A percentile compares a stretch with the other conserved stretches of the same genome.
Evolutionary conservation across 2,888 invertebrate species (phyloP).

Genomic region (Oxyteleia sp.): DNA sequence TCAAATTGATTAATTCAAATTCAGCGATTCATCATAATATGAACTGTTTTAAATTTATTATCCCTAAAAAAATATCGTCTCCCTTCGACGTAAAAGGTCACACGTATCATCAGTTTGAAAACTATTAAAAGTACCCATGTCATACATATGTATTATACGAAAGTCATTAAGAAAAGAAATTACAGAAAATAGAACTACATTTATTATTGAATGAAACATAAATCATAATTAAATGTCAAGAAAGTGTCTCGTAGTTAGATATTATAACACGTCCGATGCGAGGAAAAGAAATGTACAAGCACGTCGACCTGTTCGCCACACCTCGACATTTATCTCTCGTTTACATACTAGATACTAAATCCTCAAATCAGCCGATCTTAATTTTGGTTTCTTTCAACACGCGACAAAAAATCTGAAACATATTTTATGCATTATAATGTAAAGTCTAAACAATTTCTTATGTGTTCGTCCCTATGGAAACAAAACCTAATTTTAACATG

Average conservation of each 20-base stretch:
- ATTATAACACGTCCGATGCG: conserved; percentile 66
- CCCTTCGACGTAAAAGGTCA: conserved; percentile 34
- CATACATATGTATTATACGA: conserved; percentile 48
- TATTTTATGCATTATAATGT: neutral
- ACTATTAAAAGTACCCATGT: conserved; percentile 44
- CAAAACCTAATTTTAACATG: too few species aligned
- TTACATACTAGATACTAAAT: conserved; percentile 70
- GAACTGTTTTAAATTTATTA: conserved; percentile 13
- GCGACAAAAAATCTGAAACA: neutral
- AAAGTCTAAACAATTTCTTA: too few species aligned
- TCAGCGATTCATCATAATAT: conserved; percentile 9
- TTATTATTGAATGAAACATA: conserved; percentile 76
- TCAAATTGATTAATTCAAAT: conserved; percentile 12
- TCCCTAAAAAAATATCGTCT: conserved; percentile 7
- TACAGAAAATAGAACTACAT: conserved; percentile 64
- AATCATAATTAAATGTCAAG: conserved; percentile 85
- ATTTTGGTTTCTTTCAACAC: conserved; percentile 35
- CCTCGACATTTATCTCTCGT: conserved; percentile 68
- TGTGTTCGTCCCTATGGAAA: too few species aligned
- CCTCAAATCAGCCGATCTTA: conserved; percentile 56
- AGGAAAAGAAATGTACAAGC: conserved; percentile 65
- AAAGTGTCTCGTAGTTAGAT: conserved; percentile 77
- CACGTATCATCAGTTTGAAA: conserved; percentile 40
- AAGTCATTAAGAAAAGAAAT: conserved; percentile 67
- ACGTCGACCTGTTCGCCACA: conserved; percentile 70